These are phyloP conservation scores for Myopa testacea DNA, from an alignment of 2,888 invertebrate genomes.

Conservation along the genomic window DNA sequence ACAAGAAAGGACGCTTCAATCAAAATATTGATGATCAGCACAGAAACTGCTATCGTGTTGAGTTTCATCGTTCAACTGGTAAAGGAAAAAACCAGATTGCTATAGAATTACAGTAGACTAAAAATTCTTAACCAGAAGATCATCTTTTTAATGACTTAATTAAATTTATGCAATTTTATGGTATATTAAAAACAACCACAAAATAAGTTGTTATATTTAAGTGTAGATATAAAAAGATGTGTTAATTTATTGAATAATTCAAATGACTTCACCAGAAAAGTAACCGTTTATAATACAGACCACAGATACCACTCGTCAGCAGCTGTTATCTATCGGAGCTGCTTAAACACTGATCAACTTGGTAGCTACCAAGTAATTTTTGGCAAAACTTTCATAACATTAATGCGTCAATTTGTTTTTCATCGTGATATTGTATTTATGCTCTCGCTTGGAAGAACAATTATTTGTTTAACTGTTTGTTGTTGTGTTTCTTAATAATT, in stretches of 20 bases:
- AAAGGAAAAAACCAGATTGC: background rate
- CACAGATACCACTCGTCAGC: background rate
- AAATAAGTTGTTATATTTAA: background rate
- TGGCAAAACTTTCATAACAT: constrained; percentile 27
- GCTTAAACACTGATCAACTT: constrained; percentile 36
- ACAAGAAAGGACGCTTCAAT: background rate
- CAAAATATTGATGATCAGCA: background rate
- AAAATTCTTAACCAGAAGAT: no score
- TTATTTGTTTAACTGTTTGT: background rate
- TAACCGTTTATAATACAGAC: no score
- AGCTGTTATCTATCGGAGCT: constrained; percentile 6
- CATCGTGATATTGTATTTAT: background rate
- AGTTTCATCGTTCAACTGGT: background rate
- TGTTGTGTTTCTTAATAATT: background rate
- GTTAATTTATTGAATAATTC: no score
- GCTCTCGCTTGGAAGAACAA: background rate
- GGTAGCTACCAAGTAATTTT: constrained; percentile 14
- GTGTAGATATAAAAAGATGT: no score
- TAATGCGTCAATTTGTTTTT: background rate
- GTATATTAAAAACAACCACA: no score
- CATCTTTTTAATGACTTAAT: no score
- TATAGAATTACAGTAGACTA: no score
- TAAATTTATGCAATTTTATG: no score
- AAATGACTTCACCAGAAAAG: no score
- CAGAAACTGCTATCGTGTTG: background rate